A percentile compares a stretch with the other conserved stretches of the same genome.
Conservation (phyloP, 2,888 invertebrate species). For the Choristoneura rosaceana region DNA sequence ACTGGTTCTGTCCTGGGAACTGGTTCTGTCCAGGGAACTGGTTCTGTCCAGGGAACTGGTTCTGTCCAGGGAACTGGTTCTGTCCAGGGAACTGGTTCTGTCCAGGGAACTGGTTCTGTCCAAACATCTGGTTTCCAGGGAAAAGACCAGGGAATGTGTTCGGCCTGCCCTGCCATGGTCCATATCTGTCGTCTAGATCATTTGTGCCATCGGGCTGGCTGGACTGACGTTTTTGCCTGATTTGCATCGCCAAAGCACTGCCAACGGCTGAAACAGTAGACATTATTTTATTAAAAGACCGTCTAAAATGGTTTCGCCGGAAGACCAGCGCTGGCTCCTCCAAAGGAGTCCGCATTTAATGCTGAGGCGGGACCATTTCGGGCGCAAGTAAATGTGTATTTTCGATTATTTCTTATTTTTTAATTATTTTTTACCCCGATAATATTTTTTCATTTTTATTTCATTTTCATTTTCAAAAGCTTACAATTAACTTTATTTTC, state of each 20-base stretch:
- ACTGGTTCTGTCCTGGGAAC: slow-evolving; percentile 32
- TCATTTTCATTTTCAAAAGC: too few species aligned
- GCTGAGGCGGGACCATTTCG: too few species aligned
- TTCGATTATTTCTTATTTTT: too few species aligned
- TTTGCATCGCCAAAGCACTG: slow-evolving; percentile 47
- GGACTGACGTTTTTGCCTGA: slow-evolving; percentile 59
- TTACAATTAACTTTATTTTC: too few species aligned
- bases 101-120: slow-evolving; percentile 23
- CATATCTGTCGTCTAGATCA: slow-evolving; percentile 68
- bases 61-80: slow-evolving; percentile 42
- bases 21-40: slow-evolving; percentile 41
- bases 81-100: slow-evolving; percentile 39
- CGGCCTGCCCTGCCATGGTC: slow-evolving; percentile 40
- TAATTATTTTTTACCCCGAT: too few species aligned
- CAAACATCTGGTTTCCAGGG: slow-evolving; percentile 36
- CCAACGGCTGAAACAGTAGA: slow-evolving; percentile 57
- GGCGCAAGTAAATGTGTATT: too few species aligned
- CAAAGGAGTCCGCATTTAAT: too few species aligned
- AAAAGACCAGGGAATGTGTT: slow-evolving; percentile 37
- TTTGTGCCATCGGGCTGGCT: slow-evolving; percentile 47
- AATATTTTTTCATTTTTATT: too few species aligned
- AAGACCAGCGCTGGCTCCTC: too few species aligned
- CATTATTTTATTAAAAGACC: neutral
- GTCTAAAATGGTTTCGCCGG: too few species aligned
- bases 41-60: slow-evolving; percentile 38